Conservation (phyloP, 2,797 vertebrate species). For the Pangasius djambal region DNA sequence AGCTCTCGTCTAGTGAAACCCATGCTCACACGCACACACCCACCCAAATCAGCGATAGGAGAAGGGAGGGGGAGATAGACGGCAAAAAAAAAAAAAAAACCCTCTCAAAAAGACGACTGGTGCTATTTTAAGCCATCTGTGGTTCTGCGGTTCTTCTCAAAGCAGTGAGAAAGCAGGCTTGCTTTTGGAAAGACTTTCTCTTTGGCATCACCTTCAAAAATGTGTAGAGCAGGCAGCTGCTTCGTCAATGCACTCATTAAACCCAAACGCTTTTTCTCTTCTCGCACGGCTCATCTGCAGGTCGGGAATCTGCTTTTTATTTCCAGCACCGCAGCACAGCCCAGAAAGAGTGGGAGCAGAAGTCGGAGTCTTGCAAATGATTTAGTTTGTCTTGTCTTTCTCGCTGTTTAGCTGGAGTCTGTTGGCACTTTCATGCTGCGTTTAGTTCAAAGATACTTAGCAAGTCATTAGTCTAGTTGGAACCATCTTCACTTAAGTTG, state of each 20-base stretch:
- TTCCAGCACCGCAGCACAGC: neutral
- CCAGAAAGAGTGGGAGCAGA: neutral
- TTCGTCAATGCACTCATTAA: constrained; percentile 40
- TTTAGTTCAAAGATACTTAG: neutral
- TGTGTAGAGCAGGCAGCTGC: constrained; percentile 37
- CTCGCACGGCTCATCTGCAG: constrained; percentile 13
- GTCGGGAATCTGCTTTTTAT: constrained; percentile 41
- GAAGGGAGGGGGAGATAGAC: constrained; percentile 31
- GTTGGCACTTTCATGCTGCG: neutral
- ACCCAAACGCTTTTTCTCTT: constrained; percentile 22
- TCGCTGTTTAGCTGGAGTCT: neutral
- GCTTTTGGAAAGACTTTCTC: constrained; percentile 50
- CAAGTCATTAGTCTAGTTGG: neutral
- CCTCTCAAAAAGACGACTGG: constrained; percentile 33
- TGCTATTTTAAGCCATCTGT: constrained; percentile 51
- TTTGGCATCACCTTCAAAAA: constrained; percentile 41
- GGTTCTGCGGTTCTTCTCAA: constrained; percentile 45
- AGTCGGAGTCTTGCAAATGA: neutral
- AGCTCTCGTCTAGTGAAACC: constrained; percentile 13
- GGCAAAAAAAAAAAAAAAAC: constrained; percentile 31
- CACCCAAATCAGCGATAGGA: constrained; percentile 31
- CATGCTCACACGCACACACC: constrained; percentile 15
- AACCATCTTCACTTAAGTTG: neutral
- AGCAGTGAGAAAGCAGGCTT: constrained; percentile 35
- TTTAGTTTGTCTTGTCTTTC: neutral